Conservation (phyloP, 2,113 vertebrate genomes). For the Tragelaphus imberbis region DNA sequence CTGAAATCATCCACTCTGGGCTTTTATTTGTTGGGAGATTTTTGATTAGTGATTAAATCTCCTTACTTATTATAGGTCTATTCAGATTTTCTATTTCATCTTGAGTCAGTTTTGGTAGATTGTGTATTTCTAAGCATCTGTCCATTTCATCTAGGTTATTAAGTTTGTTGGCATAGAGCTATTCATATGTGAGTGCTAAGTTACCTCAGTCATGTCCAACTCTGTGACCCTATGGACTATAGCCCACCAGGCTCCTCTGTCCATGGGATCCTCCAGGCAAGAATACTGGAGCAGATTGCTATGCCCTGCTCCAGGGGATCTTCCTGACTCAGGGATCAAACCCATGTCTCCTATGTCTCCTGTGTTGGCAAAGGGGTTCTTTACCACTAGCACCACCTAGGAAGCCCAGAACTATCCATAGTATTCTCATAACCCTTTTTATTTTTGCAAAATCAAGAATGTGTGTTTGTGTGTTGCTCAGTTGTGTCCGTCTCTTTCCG, state of each 20-base stretch:
- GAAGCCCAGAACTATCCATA: background rate
- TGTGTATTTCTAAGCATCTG: background rate
- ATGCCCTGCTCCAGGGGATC: background rate
- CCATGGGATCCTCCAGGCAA: background rate
- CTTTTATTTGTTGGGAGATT: background rate
- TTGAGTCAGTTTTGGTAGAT: background rate
- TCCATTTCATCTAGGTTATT: background rate
- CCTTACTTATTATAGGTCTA: background rate
- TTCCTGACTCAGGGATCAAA: background rate
- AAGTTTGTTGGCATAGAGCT: background rate
- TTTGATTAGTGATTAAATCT: background rate
- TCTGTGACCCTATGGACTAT: background rate
- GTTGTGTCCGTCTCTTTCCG: background rate
- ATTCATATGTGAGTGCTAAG: background rate
- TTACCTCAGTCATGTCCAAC: background rate
- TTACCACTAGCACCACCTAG: background rate
- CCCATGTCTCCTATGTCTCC: background rate
- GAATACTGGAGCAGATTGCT: background rate
- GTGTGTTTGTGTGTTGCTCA: background rate
- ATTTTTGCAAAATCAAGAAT: background rate
- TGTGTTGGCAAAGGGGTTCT: background rate
- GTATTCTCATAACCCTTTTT: background rate
- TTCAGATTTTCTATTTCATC: background rate
- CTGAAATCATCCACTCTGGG: background rate
- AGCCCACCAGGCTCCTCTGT: background rate